Evolutionary conservation across 1,140 invertebrate species (phyloP), one percentile per base, ranked within the genome.

Genomic region (Proales similis): DNA sequence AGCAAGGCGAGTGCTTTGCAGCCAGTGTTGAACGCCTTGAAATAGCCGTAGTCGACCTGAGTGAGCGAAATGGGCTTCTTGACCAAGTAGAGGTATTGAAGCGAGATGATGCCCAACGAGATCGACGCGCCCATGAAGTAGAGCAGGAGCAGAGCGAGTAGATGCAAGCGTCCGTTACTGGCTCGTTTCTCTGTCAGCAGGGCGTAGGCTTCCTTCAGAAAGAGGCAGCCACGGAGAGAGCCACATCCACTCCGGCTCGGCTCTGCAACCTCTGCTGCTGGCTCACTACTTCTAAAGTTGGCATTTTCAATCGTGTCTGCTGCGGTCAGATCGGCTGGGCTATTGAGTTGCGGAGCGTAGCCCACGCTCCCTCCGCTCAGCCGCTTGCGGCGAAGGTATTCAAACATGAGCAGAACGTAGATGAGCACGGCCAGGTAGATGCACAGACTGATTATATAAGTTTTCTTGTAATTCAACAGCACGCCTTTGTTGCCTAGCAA

Each of bases 31-130:
- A 39, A 12, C 17, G 51, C 51, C 30, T 42, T 57, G 20, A 42
- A 57, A 19, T 42, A 20, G 12, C 51, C 51, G 32, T 57, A 57
- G 7, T 57, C 26, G 19, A 57, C 32, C 45, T 57, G 51, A 57
- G 51, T 42, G 3, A 57, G 19, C 2, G 51, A 57, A n/a, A 57
- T 57, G 0, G 51, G 51, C 20, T 57, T 57, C 30, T 57, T 57
- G 9, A 57, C 32, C 3, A 57, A 19, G 32, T 57, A 57, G n/a
- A 57, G 20, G 32, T 57, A 57, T 27, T 57, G 51, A 19, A 57
- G 30, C 22, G 51, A 57, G 39, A 57, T 57, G 22, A 57, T 57
- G 19, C 51, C 51, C 1, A 57, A 14, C 32, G 51, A 57, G 17
- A 57, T 19, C 4, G 51, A 57, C 17, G 26, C 27, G 22, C 33